These are phyloP conservation scores for Cyclophora punctaria DNA, from an alignment of 2,888 invertebrate species.

Conservation along the genomic window DNA sequence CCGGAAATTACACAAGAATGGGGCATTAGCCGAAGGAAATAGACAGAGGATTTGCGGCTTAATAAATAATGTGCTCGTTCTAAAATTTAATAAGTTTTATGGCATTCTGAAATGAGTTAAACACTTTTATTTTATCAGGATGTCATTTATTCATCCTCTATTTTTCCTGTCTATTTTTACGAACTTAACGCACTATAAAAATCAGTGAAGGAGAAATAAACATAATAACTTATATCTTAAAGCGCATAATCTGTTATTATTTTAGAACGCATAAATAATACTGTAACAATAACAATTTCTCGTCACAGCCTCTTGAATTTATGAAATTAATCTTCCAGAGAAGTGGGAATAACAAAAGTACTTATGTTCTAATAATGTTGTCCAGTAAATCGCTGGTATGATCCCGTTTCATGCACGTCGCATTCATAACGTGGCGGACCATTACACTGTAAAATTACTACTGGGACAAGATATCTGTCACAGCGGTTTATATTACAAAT, in stretches of 20 bases:
- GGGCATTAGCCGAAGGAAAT: slow-evolving; percentile 11
- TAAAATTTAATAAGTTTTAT: slow-evolving; percentile 5
- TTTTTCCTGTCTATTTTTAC: too few relatives aligned
- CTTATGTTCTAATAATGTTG: slow-evolving; percentile 38
- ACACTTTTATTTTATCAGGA: too few relatives aligned
- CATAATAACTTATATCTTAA: too few relatives aligned
- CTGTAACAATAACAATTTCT: slow-evolving; percentile 13
- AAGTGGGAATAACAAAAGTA: slow-evolving; percentile 26
- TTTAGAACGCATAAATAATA: slow-evolving; percentile 7
- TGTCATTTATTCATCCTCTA: too few relatives aligned
- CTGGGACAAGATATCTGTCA: slow-evolving; percentile 52
- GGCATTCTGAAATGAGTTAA: not conserved
- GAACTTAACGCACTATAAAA: too few relatives aligned
- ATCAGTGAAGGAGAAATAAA: too few relatives aligned
- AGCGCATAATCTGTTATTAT: not conserved
- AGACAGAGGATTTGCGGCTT: slow-evolving; percentile 11
- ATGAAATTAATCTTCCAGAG: slow-evolving; percentile 13
- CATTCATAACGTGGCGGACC: slow-evolving; percentile 56
- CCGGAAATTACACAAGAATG: slow-evolving; percentile 22
- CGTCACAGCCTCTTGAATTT: slow-evolving; percentile 12
- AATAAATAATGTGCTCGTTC: slow-evolving; percentile 6
- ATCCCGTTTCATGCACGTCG: slow-evolving; percentile 43
- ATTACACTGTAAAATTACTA: slow-evolving; percentile 66
- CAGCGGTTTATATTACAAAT: slow-evolving; percentile 59
- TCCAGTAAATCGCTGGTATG: slow-evolving; percentile 43